These are phyloP conservation scores for Notechis scutatus DNA, from an alignment of 2,113 vertebrate species.

Conservation along the genomic window DNA sequence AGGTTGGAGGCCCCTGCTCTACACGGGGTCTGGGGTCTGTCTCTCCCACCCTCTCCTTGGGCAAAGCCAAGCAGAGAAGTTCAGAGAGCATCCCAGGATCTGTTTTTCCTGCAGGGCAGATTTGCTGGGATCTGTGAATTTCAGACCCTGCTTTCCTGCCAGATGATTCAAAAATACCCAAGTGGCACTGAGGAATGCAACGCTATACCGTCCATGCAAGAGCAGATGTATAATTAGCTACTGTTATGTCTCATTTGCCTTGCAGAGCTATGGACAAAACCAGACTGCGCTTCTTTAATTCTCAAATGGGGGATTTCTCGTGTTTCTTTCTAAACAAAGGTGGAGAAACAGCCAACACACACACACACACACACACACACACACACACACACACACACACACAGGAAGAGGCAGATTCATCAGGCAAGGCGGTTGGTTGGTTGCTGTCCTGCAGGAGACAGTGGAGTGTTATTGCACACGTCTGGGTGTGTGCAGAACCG, in stretches of 20 bases:
- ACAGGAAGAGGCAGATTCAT: neutral
- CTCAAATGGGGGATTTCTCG: conserved; percentile 28
- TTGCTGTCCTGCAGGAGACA: neutral
- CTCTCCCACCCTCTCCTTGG: neutral
- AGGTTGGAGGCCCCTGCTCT: too few species aligned
- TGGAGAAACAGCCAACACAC: neutral
- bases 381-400: neutral
- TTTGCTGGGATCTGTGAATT: conserved; percentile 41
- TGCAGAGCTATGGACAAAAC: conserved; percentile 32
- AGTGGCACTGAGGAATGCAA: conserved; percentile 25
- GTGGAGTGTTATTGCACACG: too few species aligned
- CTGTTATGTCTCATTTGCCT: conserved; percentile 14
- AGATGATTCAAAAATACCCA: conserved; percentile 27
- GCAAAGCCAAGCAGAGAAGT: conserved; percentile 31
- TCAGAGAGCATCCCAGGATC: conserved; percentile 25
- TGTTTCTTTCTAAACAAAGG: conserved; percentile 42
- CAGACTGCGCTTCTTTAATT: neutral
- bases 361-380: neutral
- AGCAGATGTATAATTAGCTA: conserved; percentile 7
- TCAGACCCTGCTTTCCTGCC: conserved; percentile 40
- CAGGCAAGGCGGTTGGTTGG: neutral
- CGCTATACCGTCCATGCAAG: neutral
- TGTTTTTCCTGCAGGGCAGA: conserved; percentile 43
- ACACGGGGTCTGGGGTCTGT: neutral
- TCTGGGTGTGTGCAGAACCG: neutral